These are phyloP conservation scores for Sericinus montela DNA, from an alignment of 2,888 invertebrate species.

Conservation along the genomic window DNA sequence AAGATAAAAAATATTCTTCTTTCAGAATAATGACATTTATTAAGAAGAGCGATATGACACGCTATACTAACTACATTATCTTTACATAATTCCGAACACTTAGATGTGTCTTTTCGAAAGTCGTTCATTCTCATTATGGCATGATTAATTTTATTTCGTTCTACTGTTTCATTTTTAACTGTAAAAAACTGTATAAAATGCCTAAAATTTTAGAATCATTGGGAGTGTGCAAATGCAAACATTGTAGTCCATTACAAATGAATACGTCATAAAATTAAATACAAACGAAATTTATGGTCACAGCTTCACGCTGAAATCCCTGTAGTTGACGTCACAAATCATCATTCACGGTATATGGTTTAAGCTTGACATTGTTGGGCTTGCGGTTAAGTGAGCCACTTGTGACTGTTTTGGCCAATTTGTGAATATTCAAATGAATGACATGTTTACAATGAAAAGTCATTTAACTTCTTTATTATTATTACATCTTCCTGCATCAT, in stretches of 20 bases:
- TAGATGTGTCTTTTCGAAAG: not conserved
- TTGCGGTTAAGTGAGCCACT: not conserved
- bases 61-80: too few species aligned
- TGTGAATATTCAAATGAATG: not conserved
- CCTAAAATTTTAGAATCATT: not conserved
- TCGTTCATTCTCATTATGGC: not conserved
- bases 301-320: not conserved
- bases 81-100: too few species aligned
- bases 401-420: not conserved
- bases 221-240: not conserved
- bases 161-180: not conserved
- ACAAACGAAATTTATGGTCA: not conserved
- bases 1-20: too few species aligned
- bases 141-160: not conserved
- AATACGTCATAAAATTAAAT: not conserved
- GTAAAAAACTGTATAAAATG: not conserved
- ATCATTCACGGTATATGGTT: conserved; percentile 7
- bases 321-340: conserved; percentile 3
- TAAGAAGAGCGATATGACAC: too few species aligned
- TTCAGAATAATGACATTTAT: too few species aligned
- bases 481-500: too few species aligned
- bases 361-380: not conserved
- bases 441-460: not conserved
- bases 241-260: not conserved
- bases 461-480: too few species aligned